Conservation (phyloP, 2,113 vertebrate species). For the Cryptomyrus ogoouensis region DNA sequence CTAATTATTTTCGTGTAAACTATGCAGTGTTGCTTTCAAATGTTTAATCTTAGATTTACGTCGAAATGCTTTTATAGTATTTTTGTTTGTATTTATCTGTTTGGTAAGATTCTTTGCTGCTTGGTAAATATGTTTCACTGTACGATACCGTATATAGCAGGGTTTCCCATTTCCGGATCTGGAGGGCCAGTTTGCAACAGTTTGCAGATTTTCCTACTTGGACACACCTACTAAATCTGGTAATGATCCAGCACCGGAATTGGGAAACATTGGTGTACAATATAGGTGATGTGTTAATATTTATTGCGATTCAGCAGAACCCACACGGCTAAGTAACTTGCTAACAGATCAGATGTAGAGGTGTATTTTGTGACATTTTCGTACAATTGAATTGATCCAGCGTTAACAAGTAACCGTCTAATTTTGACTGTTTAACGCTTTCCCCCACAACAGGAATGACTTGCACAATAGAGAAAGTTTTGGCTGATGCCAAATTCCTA, state of each 20-base stretch:
- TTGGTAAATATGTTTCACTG: not conserved
- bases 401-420: not conserved
- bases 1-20: not conserved
- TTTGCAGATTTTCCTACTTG: not conserved
- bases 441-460: slow-evolving; percentile 69
- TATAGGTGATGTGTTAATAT: not conserved
- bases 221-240: not conserved
- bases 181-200: not conserved
- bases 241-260: not conserved
- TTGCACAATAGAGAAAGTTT: slow-evolving; percentile 86
- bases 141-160: not conserved
- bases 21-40: not conserved
- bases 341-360: not conserved
- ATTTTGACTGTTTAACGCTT: not conserved
- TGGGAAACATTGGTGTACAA: not conserved
- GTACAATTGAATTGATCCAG: not conserved
- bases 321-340: not conserved
- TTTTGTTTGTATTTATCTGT: not conserved
- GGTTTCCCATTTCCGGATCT: not conserved
- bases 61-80: not conserved
- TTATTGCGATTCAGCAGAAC: not conserved
- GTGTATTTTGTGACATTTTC: not conserved
- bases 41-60: not conserved
- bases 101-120: not conserved
- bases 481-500: slow-evolving; percentile 89